Evolutionary conservation across 2,797 vertebrate species (phyloP), one percentile per base, ranked within the genome.

Genomic region (Falco columbarius): DNA sequence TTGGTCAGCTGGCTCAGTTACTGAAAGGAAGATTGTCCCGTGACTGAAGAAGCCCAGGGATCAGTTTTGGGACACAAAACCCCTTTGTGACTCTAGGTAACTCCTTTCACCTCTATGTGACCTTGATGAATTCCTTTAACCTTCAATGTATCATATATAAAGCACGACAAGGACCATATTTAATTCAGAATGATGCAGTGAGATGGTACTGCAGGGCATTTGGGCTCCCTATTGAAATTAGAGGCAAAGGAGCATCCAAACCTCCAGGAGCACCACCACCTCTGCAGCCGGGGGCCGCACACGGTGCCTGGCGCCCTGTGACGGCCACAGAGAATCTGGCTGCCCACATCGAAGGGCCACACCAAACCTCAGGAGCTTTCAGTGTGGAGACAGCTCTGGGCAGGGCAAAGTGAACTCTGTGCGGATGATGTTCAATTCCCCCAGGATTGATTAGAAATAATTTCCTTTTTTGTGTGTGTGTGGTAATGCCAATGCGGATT

Each of bases 31-130:
- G 14, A 44, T 46, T 46, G 9, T 27, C 14, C 27, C 0, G 0
- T 40, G 40, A 6, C 9, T 51, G 26, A 66, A 12, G 32, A 71
- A 68, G 42, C 1, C 0, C 13, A 36, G 47, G 21, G 51, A 38
- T 70, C 26, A 52, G 7, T 23, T 80, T 38, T 47, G 55, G 23
- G 32, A 56, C 9, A 67, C 34, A 34, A 70, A 86, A 81, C n/a
- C 38, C 24, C 20, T 52, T 66, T 76, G 15, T 0, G 0, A 32
- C 7, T 29, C 32, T 0, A 0, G 15, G 3, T 21, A 49, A 34
- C 19, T 62, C 23, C 22, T 84, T 70, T n/a, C 22, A 47, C 24
- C 7, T 89, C 29, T n/a, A 0, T 9, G 7, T 24, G 38, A 47
- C 42, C 42, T 73, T 10, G 6, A 61, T 40, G 30, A 12, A 11